Conservation (phyloP, 1,140 invertebrate genomes). For the Saccostrea echinata region DNA sequence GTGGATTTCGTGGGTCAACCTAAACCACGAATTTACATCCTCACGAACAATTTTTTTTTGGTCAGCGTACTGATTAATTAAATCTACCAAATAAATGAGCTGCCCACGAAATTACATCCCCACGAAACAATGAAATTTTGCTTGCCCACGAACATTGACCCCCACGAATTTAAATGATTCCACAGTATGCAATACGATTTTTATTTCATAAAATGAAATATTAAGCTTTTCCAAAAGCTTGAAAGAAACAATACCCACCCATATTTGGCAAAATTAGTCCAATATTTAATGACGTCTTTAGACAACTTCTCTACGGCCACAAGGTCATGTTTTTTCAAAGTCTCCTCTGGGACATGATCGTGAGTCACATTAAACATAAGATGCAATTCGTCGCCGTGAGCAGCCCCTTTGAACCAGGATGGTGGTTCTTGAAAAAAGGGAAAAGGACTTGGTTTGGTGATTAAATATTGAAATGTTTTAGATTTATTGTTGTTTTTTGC, state of each 20-base stretch:
- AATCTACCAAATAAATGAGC: too few relatives aligned
- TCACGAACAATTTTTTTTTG: too few relatives aligned
- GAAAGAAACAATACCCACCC: slow-evolving; percentile 86
- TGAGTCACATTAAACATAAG: background rate
- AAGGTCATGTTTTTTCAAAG: background rate
- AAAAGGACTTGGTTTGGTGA: slow-evolving; percentile 20
- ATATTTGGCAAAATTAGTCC: slow-evolving; percentile 95
- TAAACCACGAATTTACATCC: too few relatives aligned
- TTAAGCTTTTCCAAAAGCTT: background rate
- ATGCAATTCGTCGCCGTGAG: slow-evolving; percentile 59
- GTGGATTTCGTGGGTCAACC: too few relatives aligned
- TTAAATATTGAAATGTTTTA: slow-evolving; percentile 57
- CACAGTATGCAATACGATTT: background rate
- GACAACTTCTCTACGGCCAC: slow-evolving; percentile 88
- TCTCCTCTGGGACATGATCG: background rate
- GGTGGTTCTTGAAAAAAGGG: slow-evolving; percentile 25
- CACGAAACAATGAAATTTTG: too few relatives aligned
- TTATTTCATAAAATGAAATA: background rate
- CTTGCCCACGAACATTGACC: too few relatives aligned
- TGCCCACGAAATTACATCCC: too few relatives aligned
- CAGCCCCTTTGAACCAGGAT: slow-evolving; percentile 48
- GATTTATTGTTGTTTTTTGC: background rate
- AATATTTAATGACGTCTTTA: slow-evolving; percentile 93
- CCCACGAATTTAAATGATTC: too few relatives aligned
- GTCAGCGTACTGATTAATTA: too few relatives aligned